Evolutionary conservation across 2,113 vertebrate genomes (phyloP).

Genomic region (Gadus chalcogrammus): DNA sequence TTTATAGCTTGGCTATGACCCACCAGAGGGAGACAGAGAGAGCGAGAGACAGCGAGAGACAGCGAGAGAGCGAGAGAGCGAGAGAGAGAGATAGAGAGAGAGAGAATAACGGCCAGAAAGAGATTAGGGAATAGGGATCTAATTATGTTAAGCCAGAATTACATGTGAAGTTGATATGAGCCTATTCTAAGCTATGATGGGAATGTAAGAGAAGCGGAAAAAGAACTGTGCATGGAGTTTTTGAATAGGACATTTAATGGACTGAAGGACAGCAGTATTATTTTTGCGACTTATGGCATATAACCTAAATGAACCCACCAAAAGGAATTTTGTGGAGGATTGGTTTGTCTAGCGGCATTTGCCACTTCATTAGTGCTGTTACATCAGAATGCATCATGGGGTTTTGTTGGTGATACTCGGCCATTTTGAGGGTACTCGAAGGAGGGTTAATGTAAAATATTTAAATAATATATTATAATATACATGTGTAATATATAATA

Average conservation of each 20-base stretch:
- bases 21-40: constrained; percentile 45
- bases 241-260: not conserved
- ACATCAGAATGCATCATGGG: not conserved
- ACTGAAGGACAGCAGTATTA: no score
- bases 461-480: no score
- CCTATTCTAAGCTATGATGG: constrained; percentile 54
- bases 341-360: no score
- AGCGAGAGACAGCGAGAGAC: constrained; percentile 21
- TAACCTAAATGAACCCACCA: no score
- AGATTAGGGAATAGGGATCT: constrained; percentile 34
- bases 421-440: no score
- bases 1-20: constrained; percentile 62
- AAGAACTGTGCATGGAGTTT: not conserved
- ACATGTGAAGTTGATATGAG: constrained; percentile 61
- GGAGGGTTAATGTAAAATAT: no score
- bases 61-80: no score
- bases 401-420: no score
- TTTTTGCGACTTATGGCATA: no score
- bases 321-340: no score
- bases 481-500: no score
- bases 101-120: constrained; percentile 11
- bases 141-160: constrained; percentile 67
- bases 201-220: constrained; percentile 21
- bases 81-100: constrained; percentile 8
- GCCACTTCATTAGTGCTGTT: not conserved